A percentile compares a stretch with the other conserved stretches of the same genome.
Evolutionary conservation across 2,888 invertebrate species (phyloP).

Genomic region (Leptopterna dolabrata): DNA sequence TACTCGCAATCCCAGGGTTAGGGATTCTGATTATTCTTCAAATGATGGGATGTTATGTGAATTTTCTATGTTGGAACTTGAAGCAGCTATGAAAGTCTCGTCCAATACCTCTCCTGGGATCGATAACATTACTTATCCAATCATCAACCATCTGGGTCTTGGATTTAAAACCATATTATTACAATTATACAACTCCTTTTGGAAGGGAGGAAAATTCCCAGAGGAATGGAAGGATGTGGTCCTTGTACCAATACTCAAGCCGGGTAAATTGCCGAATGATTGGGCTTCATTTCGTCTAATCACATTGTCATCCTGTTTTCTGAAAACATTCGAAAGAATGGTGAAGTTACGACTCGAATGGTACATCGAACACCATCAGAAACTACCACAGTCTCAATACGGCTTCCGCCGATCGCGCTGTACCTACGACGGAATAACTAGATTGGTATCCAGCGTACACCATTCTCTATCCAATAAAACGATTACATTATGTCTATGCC

Average conservation of each 20-base stretch:
- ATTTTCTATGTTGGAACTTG: neutral
- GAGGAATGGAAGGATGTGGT: neutral
- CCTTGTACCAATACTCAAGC: neutral
- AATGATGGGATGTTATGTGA: neutral
- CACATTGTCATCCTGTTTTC: neutral
- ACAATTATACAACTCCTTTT: neutral
- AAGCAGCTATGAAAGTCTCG: neutral
- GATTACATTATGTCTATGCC: neutral
- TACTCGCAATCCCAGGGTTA: neutral
- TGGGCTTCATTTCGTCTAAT: neutral
- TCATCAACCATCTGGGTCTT: neutral
- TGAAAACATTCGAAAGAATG: slow-evolving; percentile 12
- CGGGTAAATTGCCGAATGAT: neutral
- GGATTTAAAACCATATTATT: neutral
- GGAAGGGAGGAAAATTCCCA: neutral
- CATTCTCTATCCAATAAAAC: neutral
- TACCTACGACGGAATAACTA: neutral
- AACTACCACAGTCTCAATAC: neutral
- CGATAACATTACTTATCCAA: slow-evolving; percentile 8
- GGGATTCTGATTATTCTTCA: neutral
- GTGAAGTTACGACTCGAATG: neutral
- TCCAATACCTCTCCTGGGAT: slow-evolving; percentile 12
- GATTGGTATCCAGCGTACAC: neutral
- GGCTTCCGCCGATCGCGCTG: neutral
- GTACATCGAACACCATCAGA: neutral